These are phyloP conservation scores for Apocrypta bakeri DNA, from an alignment of 1,140 invertebrate genomes.

Conservation along the genomic window DNA sequence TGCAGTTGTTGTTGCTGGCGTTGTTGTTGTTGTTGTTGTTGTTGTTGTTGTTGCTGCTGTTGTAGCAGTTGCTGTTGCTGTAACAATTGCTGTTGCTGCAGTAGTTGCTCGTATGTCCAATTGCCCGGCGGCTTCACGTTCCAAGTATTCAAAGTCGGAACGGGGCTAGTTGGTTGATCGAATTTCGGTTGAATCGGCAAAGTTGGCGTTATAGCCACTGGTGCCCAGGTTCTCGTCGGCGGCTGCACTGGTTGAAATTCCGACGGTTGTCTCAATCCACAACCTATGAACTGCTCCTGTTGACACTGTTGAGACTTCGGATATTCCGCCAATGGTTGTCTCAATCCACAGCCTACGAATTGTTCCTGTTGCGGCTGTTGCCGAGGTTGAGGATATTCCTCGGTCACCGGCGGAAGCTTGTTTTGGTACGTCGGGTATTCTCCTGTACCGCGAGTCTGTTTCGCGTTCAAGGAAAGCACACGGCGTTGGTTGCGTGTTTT, in stretches of 20 bases:
- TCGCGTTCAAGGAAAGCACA: background rate
- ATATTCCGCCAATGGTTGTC: constrained; percentile 65
- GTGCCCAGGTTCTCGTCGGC: constrained; percentile 60
- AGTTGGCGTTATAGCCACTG: constrained; percentile 56
- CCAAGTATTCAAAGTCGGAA: background rate
- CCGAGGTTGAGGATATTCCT: constrained; percentile 59
- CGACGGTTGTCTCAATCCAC: constrained; percentile 59
- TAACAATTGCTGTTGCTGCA: constrained; percentile 62
- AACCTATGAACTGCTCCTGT: background rate
- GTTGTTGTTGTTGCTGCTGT: background rate
- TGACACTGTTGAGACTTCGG: constrained; percentile 58
- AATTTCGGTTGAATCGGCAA: too few species aligned
- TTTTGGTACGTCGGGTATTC: constrained; percentile 67
- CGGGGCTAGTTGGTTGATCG: too few species aligned
- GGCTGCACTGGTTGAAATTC: constrained; percentile 56
- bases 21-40: constrained; percentile 66
- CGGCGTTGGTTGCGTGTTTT: background rate
- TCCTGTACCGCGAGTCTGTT: constrained; percentile 68
- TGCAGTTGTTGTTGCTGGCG: constrained; percentile 53
- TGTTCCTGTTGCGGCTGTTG: constrained; percentile 44
- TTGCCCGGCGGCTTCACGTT: background rate
- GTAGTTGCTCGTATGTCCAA: background rate
- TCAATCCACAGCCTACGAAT: background rate
- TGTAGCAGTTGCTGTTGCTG: constrained; percentile 63
- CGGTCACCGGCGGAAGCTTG: constrained; percentile 57